Conservation (phyloP, 2,888 invertebrate species). For the Volucella inflata region DNA sequence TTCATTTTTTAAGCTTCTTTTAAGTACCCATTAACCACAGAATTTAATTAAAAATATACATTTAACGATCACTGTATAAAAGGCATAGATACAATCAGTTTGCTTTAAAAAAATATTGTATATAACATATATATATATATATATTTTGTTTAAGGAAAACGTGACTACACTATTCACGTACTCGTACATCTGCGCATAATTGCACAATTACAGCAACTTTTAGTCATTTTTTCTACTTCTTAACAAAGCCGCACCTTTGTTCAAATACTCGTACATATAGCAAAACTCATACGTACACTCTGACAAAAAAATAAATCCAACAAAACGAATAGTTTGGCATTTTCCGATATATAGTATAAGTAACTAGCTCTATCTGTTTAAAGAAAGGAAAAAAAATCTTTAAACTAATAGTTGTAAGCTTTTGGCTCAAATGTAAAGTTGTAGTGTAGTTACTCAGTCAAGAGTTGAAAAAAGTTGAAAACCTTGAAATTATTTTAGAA, state of each 20-base stretch:
- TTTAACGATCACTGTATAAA: slow-evolving; percentile 8
- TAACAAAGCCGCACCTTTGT: slow-evolving; percentile 70
- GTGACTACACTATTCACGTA: slow-evolving; percentile 45
- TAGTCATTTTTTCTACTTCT: slow-evolving; percentile 17
- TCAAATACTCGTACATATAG: slow-evolving; percentile 54
- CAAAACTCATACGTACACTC: slow-evolving; percentile 31
- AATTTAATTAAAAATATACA: slow-evolving; percentile 25
- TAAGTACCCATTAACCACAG: slow-evolving; percentile 15
- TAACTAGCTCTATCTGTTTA: slow-evolving; percentile 4
- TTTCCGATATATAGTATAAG: slow-evolving; percentile 35
- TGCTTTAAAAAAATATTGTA: slow-evolving; percentile 24
- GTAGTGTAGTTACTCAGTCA: slow-evolving; percentile 12
- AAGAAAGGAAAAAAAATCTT: slow-evolving; percentile 37
- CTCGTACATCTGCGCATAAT: slow-evolving; percentile 44
- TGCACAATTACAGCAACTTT: slow-evolving; percentile 57
- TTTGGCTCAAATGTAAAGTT: slow-evolving; percentile 21
- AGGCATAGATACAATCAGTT: slow-evolving; percentile 27
- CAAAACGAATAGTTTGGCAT: slow-evolving; percentile 14
- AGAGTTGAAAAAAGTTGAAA: slow-evolving; percentile 53
- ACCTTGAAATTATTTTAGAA: slow-evolving; percentile 61
- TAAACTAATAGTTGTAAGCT: slow-evolving; percentile 59
- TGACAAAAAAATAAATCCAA: not conserved
- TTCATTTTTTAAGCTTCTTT: not conserved
- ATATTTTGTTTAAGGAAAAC: slow-evolving; percentile 22
- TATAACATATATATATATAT: not conserved